Conservation (phyloP, 2,113 vertebrate genomes). For the Heliornis fulica region DNA sequence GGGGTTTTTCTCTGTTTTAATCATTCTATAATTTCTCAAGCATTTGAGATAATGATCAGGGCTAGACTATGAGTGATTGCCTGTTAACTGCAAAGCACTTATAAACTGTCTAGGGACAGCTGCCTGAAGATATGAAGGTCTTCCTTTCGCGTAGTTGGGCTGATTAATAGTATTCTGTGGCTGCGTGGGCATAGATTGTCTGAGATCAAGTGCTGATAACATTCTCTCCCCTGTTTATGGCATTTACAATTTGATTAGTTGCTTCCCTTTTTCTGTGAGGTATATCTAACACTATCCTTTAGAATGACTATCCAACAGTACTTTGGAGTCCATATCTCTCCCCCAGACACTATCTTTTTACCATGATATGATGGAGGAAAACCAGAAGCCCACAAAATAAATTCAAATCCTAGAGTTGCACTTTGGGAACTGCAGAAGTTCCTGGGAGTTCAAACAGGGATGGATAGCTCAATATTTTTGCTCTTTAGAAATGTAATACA, state of each 20-base stretch:
- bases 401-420: background rate
- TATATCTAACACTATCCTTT: background rate
- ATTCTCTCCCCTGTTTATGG: background rate
- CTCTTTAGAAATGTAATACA: background rate
- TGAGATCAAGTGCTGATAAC: background rate
- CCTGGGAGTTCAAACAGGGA: background rate
- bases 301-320: background rate
- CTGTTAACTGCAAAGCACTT: slow-evolving; percentile 31
- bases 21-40: slow-evolving; percentile 4
- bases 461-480: background rate
- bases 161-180: slow-evolving; percentile 27
- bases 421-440: background rate
- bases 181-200: background rate
- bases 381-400: background rate
- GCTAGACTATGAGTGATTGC: slow-evolving; percentile 2
- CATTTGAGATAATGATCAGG: slow-evolving; percentile 33
- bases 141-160: background rate
- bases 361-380: background rate
- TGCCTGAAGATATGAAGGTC: slow-evolving; percentile 17
- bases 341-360: background rate
- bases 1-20: slow-evolving; percentile 1
- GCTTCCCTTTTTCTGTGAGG: background rate
- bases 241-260: slow-evolving; percentile 4
- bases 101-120: background rate
- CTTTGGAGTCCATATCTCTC: background rate